Conservation (phyloP, 2,113 vertebrate genomes). For the Helogale parvula region DNA sequence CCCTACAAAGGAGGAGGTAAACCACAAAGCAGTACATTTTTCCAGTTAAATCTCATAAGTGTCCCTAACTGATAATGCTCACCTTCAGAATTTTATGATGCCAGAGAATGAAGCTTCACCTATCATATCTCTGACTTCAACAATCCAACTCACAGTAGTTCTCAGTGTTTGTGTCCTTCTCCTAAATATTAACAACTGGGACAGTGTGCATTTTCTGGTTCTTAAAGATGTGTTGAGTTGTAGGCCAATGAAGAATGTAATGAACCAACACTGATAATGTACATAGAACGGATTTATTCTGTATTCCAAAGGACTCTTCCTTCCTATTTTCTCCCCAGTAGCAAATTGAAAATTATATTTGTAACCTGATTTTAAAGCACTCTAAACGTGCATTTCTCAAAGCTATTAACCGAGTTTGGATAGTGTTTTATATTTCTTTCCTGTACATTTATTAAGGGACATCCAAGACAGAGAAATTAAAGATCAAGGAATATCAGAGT, state of each 20-base stretch:
- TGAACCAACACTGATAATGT: slow-evolving; percentile 39
- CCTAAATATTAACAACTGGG: not conserved
- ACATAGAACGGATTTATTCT: slow-evolving; percentile 54
- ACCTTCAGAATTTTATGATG: slow-evolving; percentile 71
- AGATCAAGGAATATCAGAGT: slow-evolving; percentile 38
- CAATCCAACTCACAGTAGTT: not conserved
- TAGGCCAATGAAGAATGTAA: not conserved
- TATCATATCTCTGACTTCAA: not conserved
- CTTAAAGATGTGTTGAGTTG: slow-evolving; percentile 55
- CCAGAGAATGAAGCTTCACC: slow-evolving; percentile 22
- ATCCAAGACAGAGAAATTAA: slow-evolving; percentile 71
- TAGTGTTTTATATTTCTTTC: slow-evolving; percentile 71
- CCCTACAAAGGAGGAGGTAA: slow-evolving; percentile 80
- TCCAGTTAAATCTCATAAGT: slow-evolving; percentile 80
- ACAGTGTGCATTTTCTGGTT: not conserved
- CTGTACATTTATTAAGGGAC: slow-evolving; percentile 63
- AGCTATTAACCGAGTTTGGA: slow-evolving; percentile 79
- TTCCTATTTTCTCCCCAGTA: slow-evolving; percentile 67
- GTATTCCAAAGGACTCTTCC: slow-evolving; percentile 50
- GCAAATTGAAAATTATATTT: slow-evolving; percentile 78
- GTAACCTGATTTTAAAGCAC: slow-evolving; percentile 81
- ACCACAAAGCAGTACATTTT: slow-evolving; percentile 81
- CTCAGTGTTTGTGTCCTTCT: slow-evolving; percentile 19
- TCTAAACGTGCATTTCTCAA: slow-evolving; percentile 72
- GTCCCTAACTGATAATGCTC: slow-evolving; percentile 75